Conservation (phyloP, 2,888 invertebrate genomes). For the Lutraria lutraria region DNA sequence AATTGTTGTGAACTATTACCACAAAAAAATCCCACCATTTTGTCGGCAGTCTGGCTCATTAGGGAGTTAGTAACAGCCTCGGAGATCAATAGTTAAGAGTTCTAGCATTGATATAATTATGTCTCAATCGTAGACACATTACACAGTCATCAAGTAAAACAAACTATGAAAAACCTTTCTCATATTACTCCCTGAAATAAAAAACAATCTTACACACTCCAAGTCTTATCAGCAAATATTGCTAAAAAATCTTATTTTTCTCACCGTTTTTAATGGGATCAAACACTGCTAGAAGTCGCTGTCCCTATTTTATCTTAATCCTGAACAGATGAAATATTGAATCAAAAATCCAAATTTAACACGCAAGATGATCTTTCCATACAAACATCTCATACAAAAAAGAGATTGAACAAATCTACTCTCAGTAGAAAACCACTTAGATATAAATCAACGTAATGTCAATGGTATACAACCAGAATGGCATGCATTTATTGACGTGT, state of each 20-base stretch:
- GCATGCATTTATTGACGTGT: conserved; percentile 32
- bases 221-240: conserved; percentile 19
- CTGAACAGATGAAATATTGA: conserved; percentile 20
- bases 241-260: neutral
- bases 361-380: neutral
- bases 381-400: conserved; percentile 9
- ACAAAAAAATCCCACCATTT: neutral
- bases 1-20: neutral
- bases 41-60: neutral
- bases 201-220: neutral
- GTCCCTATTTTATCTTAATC: conserved; percentile 20
- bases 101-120: neutral
- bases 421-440: neutral
- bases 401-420: conserved; percentile 3
- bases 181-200: neutral
- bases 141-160: neutral
- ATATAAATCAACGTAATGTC: neutral
- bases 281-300: neutral
- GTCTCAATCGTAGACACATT: neutral
- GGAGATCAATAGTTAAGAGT: conserved; percentile 1
- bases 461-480: neutral
- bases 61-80: neutral
- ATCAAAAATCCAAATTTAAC: conserved; percentile 19
- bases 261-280: conserved; percentile 25
- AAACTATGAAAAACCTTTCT: neutral